Evolutionary conservation across 2,888 invertebrate genomes (phyloP).

Genomic region (Amphimallon solstitiale): DNA sequence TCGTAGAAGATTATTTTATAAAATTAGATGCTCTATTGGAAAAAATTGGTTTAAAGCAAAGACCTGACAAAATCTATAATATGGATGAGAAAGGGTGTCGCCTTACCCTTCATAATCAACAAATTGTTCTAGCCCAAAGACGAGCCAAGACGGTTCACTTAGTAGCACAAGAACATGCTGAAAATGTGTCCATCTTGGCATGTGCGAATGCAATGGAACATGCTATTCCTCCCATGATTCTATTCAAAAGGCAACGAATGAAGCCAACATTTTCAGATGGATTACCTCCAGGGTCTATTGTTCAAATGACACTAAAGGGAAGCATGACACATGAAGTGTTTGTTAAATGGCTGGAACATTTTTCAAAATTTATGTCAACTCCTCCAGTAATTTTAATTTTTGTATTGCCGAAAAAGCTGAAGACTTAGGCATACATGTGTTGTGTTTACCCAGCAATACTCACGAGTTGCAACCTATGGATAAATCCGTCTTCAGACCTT

Average conservation of each 20-base stretch:
- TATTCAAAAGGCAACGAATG: conserved; percentile 38
- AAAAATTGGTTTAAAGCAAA: too few species aligned
- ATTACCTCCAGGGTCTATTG: conserved; percentile 40
- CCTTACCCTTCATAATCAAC: conserved; percentile 49
- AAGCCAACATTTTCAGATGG: conserved; percentile 44
- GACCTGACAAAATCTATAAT: conserved; percentile 41
- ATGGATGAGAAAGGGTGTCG: conserved; percentile 51
- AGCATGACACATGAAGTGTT: conserved; percentile 44
- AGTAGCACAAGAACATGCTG: conserved; percentile 51
- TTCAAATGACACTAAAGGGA: conserved; percentile 47
- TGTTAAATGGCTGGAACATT: conserved; percentile 42
- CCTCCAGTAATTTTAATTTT: conserved; percentile 40
- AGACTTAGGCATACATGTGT: too few species aligned
- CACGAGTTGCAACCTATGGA: too few species aligned
- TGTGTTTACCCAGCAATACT: too few species aligned
- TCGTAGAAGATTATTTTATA: too few species aligned
- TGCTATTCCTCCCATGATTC: conserved; percentile 30
- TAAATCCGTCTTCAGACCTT: too few species aligned
- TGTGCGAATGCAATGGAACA: conserved; percentile 47
- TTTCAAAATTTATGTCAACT: conserved; percentile 27
- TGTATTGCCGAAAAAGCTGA: conserved; percentile 29
- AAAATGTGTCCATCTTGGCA: conserved; percentile 49
- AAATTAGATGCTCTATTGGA: too few species aligned
- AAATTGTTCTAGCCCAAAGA: conserved; percentile 47
- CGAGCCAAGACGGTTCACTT: conserved; percentile 50